These are phyloP conservation scores for Drosophila ambigua DNA, from an alignment of 1,140 invertebrate species.

Conservation along the genomic window DNA sequence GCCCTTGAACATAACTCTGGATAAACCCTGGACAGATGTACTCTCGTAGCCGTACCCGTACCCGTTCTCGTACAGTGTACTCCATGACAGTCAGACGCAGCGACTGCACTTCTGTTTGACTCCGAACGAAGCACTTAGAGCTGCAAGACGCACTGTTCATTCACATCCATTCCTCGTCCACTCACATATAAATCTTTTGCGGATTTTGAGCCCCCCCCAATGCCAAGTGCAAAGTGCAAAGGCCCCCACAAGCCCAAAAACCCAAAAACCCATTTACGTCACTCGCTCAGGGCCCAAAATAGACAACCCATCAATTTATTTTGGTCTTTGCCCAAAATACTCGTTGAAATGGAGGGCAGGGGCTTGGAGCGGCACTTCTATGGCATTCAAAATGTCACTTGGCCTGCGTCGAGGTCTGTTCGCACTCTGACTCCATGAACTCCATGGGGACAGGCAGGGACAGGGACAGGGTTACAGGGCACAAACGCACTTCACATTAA, in stretches of 20 bases:
- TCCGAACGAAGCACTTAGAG: neutral
- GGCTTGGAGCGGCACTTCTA: neutral
- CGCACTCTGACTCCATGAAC: too few relatives aligned
- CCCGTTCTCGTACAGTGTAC: too few relatives aligned
- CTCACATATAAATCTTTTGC: conserved; percentile 21
- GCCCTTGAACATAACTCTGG: neutral
- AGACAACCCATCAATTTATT: conserved; percentile 40
- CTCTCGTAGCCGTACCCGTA: too few relatives aligned
- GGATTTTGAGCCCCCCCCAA: neutral
- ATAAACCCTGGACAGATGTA: neutral
- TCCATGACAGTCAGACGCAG: conserved; percentile 13
- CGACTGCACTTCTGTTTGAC: neutral
- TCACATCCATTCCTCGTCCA: too few relatives aligned
- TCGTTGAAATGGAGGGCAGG: too few relatives aligned
- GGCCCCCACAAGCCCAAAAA: neutral
- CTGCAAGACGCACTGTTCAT: conserved; percentile 11
- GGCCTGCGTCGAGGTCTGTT: conserved; percentile 4
- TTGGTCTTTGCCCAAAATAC: conserved; percentile 32
- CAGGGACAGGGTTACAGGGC: too few relatives aligned
- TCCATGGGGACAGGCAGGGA: too few relatives aligned
- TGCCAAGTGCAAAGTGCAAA: conserved; percentile 37
- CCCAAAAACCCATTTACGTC: conserved; percentile 38
- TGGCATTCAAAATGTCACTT: conserved; percentile 41
- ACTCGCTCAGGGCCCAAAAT: conserved; percentile 32
- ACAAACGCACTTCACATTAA: too few relatives aligned